Conservation (phyloP, 2,113 vertebrate species). For the Thymallus thymallus region DNA sequence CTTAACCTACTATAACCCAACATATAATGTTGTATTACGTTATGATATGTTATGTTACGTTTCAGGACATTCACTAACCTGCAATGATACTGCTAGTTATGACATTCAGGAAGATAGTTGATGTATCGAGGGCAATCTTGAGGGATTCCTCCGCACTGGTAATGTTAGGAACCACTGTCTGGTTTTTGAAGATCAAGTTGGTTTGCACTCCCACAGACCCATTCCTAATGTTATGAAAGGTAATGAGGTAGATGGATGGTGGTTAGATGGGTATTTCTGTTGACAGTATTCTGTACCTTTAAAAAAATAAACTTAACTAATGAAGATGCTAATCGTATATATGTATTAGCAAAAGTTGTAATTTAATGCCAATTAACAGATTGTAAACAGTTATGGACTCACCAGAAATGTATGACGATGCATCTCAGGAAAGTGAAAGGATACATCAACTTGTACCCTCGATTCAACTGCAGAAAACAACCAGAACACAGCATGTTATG, state of each 20-base stretch:
- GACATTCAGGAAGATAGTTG: neutral
- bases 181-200: slow-evolving; percentile 1
- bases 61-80: neutral
- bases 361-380: neutral
- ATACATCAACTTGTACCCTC: neutral
- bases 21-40: too few species aligned
- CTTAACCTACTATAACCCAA: too few species aligned
- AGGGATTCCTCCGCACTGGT: neutral
- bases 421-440: slow-evolving; percentile 6
- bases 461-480: neutral
- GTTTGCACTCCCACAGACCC: slow-evolving; percentile 2
- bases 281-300: neutral
- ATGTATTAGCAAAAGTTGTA: neutral
- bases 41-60: too few species aligned
- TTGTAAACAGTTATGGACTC: neutral
- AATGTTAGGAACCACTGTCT: neutral
- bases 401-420: slow-evolving; percentile 2
- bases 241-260: too few species aligned
- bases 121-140: neutral
- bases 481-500: neutral
- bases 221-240: neutral
- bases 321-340: neutral
- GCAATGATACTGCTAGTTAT: neutral
- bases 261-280: too few species aligned
- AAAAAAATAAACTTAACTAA: neutral